A percentile compares a stretch with the other conserved stretches of the same genome.
phyloP scores from a whole-genome alignment of 2,888 invertebrate genomes.

The Oscheius sp. region DNA sequence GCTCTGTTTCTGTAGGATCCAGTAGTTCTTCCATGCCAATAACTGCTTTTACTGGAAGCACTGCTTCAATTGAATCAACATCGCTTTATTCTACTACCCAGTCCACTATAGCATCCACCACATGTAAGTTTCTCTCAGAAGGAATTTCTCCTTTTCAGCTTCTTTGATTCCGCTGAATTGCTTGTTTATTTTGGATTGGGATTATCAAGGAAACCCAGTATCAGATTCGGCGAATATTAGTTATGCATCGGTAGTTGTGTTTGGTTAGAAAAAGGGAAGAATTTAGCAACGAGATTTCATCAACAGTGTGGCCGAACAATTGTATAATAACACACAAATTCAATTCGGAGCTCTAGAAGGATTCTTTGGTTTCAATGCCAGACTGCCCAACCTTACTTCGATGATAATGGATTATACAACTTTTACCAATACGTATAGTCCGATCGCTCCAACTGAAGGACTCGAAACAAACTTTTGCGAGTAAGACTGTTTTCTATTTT shows the following conservation, averaged over 20 bases:
- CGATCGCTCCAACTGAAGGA: no score
- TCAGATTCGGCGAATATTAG: not conserved
- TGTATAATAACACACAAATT: not conserved
- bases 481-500: no score
- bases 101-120: not conserved
- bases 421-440: no score
- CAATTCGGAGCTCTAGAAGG: not conserved
- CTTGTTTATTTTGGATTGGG: constrained; percentile 1
- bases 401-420: no score
- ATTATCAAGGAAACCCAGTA: not conserved
- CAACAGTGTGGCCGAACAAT: not conserved
- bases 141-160: not conserved
- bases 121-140: not conserved
- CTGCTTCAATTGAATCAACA: no score
- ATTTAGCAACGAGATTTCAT: not conserved
- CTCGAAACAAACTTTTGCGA: no score
- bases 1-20: no score
- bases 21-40: no score
- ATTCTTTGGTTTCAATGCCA: not conserved
- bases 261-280: not conserved
- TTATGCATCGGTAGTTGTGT: not conserved
- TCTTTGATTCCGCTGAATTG: not conserved
- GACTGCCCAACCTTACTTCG: no score
- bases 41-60: no score
- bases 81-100: no score